Evolutionary conservation across 2,797 vertebrate species (phyloP), one percentile per base, ranked within the genome.

Genomic region (Poeciliopsis presidionis): DNA sequence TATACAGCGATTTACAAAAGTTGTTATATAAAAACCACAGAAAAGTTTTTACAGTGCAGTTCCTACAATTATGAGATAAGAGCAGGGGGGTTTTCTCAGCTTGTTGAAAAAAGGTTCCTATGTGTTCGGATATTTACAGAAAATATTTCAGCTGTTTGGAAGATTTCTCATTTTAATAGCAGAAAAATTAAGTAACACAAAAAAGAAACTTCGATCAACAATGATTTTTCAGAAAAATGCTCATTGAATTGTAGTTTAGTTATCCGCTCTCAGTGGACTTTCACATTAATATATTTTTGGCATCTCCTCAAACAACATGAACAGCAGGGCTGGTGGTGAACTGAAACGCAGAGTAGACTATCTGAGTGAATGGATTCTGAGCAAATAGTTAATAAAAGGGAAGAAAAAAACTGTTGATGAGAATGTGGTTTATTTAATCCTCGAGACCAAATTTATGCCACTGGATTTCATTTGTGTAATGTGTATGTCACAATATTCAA

Each of bases 141-240:
- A 59, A 59, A 59, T 30, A 30, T 13, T 5, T 30, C 28, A 28
- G n/a, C 25, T 30, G n/a, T 57, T 59, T 59, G 12, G 1, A 4
- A 59, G 4, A 30, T 30, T 55, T 55, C 53, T n/a, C 53, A 55
- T 55, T n/a, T 25, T n/a, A 55, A 1, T 25, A 55, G 13, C 11
- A 28, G 59, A 3, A 63, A 63, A 63, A 7, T 36, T 5, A 63
- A 63, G 59, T 2, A 18, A 18, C 59, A 36, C 16, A 16, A 36
- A 77, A 89, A 81, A 83, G 77, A 84, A 67, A 43, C 81, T 81
- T 88, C 74, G 0, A 47, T 83, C 80, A 84, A 75, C 84, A 77
- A 76, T 84, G 76, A 89, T 86, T 83, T 47, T 76, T 80, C 0
- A 75, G 86, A 88, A 76, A 53, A 80, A 78, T 83, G 71, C 73